phyloP scores from a whole-genome alignment of 2,113 vertebrate genomes.

The Pantherophis guttatus region DNA sequence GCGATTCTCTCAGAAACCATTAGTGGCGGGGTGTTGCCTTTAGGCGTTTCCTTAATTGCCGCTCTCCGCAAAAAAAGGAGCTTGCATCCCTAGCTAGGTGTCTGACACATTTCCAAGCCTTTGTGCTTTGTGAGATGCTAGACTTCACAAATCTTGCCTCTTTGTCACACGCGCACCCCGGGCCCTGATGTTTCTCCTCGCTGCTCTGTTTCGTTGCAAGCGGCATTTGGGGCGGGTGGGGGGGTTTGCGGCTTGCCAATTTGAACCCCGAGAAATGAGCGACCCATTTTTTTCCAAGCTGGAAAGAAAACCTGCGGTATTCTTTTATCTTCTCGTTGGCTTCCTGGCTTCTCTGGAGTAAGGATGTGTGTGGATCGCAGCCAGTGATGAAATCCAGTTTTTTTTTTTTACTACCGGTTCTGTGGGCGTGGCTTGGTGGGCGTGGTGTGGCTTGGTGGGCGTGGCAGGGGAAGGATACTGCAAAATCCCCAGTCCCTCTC shows the following conservation, averaged over 20 bases:
- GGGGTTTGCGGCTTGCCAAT: neutral
- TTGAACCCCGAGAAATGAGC: neutral
- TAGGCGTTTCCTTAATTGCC: conserved; percentile 18
- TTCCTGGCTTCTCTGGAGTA: too few relatives aligned
- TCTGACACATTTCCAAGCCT: conserved; percentile 5
- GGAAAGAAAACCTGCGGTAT: neutral
- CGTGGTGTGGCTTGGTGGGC: too few relatives aligned
- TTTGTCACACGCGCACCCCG: neutral
- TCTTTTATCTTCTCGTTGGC: too few relatives aligned
- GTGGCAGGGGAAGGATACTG: too few relatives aligned
- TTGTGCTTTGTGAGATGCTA: conserved; percentile 3
- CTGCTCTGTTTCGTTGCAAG: neutral
- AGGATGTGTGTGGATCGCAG: too few relatives aligned
- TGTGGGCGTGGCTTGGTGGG: too few relatives aligned
- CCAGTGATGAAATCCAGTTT: too few relatives aligned
- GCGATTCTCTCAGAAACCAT: conserved; percentile 1
- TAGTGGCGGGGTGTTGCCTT: neutral
- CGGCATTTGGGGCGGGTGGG: neutral
- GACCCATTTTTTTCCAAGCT: neutral
- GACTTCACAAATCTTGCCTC: neutral
- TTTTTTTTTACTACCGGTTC: too few relatives aligned
- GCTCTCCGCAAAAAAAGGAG: neutral
- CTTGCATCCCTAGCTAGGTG: neutral
- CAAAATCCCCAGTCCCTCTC: too few relatives aligned
- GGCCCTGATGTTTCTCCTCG: neutral